These are phyloP conservation scores for Halcyon leucocephala DNA, from an alignment of 2,797 vertebrate species.

Conservation along the genomic window DNA sequence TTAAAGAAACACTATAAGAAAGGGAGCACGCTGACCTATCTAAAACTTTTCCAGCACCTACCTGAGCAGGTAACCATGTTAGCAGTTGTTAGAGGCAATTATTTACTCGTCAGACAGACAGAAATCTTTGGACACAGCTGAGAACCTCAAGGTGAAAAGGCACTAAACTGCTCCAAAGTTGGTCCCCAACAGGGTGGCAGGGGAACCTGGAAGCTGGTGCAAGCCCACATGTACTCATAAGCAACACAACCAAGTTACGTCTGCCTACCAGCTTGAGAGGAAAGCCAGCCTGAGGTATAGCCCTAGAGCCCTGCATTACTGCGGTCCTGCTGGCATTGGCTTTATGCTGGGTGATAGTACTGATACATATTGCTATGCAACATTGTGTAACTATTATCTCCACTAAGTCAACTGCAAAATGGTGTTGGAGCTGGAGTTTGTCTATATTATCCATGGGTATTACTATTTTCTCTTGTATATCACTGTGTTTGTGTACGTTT, in stretches of 20 bases:
- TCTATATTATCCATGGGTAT: background rate
- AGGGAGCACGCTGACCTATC: background rate
- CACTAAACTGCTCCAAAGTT: background rate
- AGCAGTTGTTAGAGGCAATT: background rate
- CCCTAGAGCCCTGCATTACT: no score
- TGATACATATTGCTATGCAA: background rate
- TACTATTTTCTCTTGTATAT: background rate
- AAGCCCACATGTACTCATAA: background rate
- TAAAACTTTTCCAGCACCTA: background rate
- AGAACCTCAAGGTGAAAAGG: background rate
- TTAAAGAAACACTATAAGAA: background rate
- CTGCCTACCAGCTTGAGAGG: background rate
- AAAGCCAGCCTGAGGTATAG: background rate
- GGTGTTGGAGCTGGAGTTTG: background rate
- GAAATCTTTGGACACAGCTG: background rate
- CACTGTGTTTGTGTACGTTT: background rate
- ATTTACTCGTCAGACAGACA: background rate
- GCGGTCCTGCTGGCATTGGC: background rate
- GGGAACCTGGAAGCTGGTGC: background rate
- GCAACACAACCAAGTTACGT: background rate
- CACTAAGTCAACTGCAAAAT: background rate
- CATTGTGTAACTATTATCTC: background rate
- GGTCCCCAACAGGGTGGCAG: accelerated
- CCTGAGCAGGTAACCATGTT: background rate
- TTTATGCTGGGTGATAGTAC: background rate